These are phyloP conservation scores for Scaptomyza caliginosa DNA, from an alignment of 2,888 invertebrate species.

Conservation along the genomic window DNA sequence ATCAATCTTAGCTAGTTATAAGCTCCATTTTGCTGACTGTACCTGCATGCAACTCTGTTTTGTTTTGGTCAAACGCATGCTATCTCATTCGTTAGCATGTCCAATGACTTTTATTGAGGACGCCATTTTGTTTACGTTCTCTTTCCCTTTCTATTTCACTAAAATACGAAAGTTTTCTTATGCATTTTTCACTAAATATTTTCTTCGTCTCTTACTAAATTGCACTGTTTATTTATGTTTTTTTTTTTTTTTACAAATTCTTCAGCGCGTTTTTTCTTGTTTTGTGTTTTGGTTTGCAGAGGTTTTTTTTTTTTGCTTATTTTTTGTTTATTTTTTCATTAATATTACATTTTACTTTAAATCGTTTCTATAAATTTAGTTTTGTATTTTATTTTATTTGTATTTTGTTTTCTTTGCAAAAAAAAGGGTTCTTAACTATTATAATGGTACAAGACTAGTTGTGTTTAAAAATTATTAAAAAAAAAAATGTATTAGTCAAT, in stretches of 20 bases:
- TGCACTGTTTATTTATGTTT: not conserved
- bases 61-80: not conserved
- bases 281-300: slow-evolving; percentile 8
- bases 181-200: not conserved
- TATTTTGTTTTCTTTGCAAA: slow-evolving; percentile 27
- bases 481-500: slow-evolving; percentile 17
- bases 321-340: slow-evolving; percentile 29
- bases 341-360: slow-evolving; percentile 24
- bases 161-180: not conserved
- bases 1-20: slow-evolving; percentile 6
- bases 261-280: slow-evolving; percentile 1
- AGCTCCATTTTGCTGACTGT: slow-evolving; percentile 28
- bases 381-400: not conserved
- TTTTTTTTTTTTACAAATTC: not conserved
- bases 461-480: slow-evolving; percentile 56
- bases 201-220: not conserved
- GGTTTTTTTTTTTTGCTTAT: not conserved
- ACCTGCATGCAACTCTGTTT: slow-evolving; percentile 9
- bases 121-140: slow-evolving; percentile 38
- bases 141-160: not conserved
- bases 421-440: slow-evolving; percentile 57
- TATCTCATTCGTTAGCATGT: slow-evolving; percentile 21
- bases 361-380: slow-evolving; percentile 32
- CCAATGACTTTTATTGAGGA: slow-evolving; percentile 5
- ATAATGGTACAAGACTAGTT: slow-evolving; percentile 71